A percentile compares a stretch with the other conserved stretches of the same genome.
These are phyloP conservation scores for Brachyptera risi DNA, from an alignment of 2,888 invertebrate species.

Conservation along the genomic window DNA sequence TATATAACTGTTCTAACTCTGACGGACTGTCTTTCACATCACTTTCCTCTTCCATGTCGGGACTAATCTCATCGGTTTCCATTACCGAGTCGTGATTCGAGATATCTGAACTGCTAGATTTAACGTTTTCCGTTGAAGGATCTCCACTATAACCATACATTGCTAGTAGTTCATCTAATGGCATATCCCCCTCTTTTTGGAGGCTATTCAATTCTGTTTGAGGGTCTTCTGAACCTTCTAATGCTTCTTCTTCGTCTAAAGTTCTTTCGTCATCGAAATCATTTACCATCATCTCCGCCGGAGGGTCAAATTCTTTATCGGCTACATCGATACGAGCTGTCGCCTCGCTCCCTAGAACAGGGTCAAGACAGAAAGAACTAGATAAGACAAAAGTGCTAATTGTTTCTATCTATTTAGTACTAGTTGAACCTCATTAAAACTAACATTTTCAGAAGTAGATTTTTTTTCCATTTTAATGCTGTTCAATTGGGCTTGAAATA, in stretches of 20 bases:
- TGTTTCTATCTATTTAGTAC: too few relatives aligned
- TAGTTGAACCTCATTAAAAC: too few relatives aligned
- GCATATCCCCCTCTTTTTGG: conserved; percentile 93
- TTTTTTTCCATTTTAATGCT: too few relatives aligned
- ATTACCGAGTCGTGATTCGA: conserved; percentile 42
- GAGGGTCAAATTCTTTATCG: conserved; percentile 72
- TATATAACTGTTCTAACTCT: conserved; percentile 54
- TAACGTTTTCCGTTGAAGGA: conserved; percentile 33
- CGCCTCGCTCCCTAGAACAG: conserved; percentile 18
- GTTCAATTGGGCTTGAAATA: too few relatives aligned
- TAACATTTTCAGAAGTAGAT: too few relatives aligned
- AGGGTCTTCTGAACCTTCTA: conserved; percentile 86
- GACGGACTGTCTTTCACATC: conserved; percentile 39
- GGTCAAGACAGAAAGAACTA: too few relatives aligned
- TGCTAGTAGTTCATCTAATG: conserved; percentile 85
- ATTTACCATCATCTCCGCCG: conserved; percentile 94
- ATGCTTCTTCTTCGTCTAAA: conserved; percentile 93
- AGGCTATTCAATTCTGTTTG: conserved; percentile 84
- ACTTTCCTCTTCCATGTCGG: conserved; percentile 45
- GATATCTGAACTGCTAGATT: conserved; percentile 44
- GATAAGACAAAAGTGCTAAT: too few relatives aligned
- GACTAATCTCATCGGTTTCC: conserved; percentile 38
- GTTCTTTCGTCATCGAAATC: conserved; percentile 97
- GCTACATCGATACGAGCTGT: conserved; percentile 12
- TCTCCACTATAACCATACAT: conserved; percentile 71